These are phyloP conservation scores for Choloepus hoffmanni DNA, from an alignment of 2,113 vertebrate species.

Conservation along the genomic window DNA sequence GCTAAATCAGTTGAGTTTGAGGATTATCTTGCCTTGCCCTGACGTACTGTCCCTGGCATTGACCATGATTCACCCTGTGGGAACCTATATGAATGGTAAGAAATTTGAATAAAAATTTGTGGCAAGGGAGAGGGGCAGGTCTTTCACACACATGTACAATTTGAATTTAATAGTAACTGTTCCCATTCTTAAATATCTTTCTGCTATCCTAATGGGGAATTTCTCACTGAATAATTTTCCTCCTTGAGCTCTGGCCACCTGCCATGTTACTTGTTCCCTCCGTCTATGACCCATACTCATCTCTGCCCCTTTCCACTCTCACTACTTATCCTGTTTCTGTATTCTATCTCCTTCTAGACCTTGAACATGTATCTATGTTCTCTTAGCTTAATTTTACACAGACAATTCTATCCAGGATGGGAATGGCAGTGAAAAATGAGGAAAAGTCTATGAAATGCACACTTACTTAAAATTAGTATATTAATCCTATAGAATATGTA, in stretches of 20 bases:
- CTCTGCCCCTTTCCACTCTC: background rate
- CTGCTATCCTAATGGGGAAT: background rate
- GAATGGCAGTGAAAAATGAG: background rate
- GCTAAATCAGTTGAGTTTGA: conserved; percentile 33
- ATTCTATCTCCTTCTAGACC: background rate
- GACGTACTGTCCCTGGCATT: background rate
- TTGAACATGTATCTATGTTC: too few relatives aligned
- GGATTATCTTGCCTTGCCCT: background rate
- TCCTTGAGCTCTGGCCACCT: background rate
- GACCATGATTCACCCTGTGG: background rate
- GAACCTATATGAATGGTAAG: background rate
- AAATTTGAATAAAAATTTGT: background rate
- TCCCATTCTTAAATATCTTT: background rate
- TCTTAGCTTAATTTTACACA: background rate
- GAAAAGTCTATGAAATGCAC: background rate
- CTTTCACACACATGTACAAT: background rate
- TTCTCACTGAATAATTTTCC: background rate
- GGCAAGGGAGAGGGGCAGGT: background rate
- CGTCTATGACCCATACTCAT: background rate
- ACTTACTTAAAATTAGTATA: background rate
- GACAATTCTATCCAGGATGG: background rate
- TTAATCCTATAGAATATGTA: background rate
- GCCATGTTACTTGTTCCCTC: background rate
- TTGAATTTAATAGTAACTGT: conserved; percentile 3
- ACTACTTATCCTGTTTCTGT: background rate